These are phyloP conservation scores for Mormyrus proboscirostris DNA, from an alignment of 2,797 vertebrate genomes.

Conservation along the genomic window DNA sequence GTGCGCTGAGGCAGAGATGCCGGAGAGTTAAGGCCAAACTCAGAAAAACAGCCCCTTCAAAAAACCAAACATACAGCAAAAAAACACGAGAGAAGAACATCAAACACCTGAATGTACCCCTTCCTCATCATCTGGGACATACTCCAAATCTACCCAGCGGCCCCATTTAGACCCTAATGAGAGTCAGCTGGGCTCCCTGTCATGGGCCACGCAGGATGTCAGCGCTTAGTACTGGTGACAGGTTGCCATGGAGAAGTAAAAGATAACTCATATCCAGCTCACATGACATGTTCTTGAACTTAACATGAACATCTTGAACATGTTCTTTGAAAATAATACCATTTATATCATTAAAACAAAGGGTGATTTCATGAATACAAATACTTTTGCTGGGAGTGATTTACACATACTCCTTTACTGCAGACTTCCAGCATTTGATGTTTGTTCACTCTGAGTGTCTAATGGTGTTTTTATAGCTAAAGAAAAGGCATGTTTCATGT, in stretches of 20 bases:
- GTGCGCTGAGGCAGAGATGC: not conserved
- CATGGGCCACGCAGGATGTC: not conserved
- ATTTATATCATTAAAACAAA: not conserved
- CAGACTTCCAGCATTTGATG: not conserved
- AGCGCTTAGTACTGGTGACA: not conserved
- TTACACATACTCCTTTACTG: not conserved
- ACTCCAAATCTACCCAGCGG: not conserved
- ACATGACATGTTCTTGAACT: not conserved
- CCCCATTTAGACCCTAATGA: not conserved
- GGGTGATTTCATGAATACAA: not conserved
- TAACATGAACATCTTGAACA: not conserved
- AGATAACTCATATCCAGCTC: not conserved
- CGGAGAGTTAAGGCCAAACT: not conserved
- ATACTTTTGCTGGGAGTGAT: not conserved
- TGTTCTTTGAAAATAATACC: not conserved
- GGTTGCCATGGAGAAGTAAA: not conserved
- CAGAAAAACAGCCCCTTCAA: not conserved
- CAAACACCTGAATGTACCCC: not conserved
- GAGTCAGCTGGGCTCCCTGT: not conserved
- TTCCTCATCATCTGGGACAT: not conserved
- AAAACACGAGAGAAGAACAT: not conserved
- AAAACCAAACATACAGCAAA: not conserved
- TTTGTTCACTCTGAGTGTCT: not conserved
- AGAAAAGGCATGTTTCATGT: not conserved
- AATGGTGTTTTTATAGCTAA: not conserved